A percentile compares a stretch with the other conserved stretches of the same genome.
Evolutionary conservation across 2,888 invertebrate genomes (phyloP).

Genomic region (Tetranychus piercei): DNA sequence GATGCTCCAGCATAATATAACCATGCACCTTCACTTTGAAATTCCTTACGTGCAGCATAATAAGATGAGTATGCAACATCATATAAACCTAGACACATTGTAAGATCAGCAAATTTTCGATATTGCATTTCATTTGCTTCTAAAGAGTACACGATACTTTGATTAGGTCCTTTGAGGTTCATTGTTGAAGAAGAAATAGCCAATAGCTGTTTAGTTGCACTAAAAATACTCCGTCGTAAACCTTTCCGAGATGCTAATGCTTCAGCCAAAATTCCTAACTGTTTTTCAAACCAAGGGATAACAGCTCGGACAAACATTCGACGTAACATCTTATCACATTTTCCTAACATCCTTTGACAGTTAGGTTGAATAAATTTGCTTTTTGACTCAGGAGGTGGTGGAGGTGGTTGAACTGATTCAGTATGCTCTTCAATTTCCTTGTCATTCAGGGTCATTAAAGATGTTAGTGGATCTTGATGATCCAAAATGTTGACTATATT

Average conservation of each 20-base stretch:
- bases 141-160: constrained; percentile 43
- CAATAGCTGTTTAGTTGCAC: constrained; percentile 88
- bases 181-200: constrained; percentile 20
- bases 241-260: constrained; percentile 53
- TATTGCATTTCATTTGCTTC: constrained; percentile 67
- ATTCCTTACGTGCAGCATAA: constrained; percentile 90
- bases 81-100: constrained; percentile 89
- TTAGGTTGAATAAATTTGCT: neutral
- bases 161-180: constrained; percentile 3
- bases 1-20: constrained; percentile 86
- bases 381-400: neutral
- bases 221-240: constrained; percentile 73
- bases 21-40: constrained; percentile 91
- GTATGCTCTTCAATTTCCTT: neutral
- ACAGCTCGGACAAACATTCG: constrained; percentile 33
- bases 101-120: constrained; percentile 76
- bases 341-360: neutral
- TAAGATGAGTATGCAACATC: constrained; percentile 78
- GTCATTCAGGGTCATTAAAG: neutral
- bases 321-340: constrained; percentile 7
- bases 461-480: constrained; percentile 7
- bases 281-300: constrained; percentile 74
- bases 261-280: constrained; percentile 59
- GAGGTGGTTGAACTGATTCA: neutral
- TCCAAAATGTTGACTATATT: neutral